Conservation (phyloP, 2,113 vertebrate genomes). For the Eretmochelys imbricata region DNA sequence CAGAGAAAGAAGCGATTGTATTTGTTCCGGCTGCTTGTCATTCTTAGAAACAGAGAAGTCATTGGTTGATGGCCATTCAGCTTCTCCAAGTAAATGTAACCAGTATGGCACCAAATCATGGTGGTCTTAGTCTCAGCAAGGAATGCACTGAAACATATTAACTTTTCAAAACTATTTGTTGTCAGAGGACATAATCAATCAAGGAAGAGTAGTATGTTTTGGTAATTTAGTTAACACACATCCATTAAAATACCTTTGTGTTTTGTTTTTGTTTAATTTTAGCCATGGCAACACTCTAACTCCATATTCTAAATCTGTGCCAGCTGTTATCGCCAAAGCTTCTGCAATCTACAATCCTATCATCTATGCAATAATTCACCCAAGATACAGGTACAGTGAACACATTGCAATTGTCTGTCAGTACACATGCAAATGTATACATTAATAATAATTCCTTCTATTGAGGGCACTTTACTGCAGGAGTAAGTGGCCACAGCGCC, state of each 20-base stretch:
- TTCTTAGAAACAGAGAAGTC: neutral
- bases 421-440: neutral
- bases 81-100: neutral
- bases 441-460: neutral
- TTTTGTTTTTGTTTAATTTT: conserved; percentile 57
- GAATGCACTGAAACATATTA: neutral
- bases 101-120: neutral
- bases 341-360: conserved; percentile 81
- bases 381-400: conserved; percentile 79
- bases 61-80: neutral
- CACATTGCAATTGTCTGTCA: conserved; percentile 2
- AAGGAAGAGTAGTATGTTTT: neutral
- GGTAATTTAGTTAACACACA: neutral
- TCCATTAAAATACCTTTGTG: neutral
- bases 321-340: conserved; percentile 79
- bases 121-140: neutral
- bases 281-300: conserved; percentile 69
- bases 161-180: neutral
- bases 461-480: neutral
- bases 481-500: neutral
- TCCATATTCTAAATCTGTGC: conserved; percentile 79
- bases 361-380: conserved; percentile 80
- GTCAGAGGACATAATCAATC: neutral
- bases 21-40: neutral
- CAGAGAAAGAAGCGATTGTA: neutral